phyloP scores from a whole-genome alignment of 2,797 vertebrate genomes.

The Morus bassanus region DNA sequence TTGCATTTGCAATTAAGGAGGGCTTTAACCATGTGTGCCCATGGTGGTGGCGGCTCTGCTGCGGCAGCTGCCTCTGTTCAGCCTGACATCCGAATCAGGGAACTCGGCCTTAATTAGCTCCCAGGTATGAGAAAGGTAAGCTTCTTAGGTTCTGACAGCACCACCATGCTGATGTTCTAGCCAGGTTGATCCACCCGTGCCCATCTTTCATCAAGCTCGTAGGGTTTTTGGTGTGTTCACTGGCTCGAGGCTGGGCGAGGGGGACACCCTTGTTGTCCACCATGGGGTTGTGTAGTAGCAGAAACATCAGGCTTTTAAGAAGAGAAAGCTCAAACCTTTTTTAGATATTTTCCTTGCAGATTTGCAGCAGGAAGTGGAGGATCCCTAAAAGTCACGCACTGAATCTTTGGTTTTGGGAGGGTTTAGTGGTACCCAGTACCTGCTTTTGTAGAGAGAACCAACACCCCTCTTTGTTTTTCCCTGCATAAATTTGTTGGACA shows the following conservation, averaged over 20 bases:
- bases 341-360: neutral
- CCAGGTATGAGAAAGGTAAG: neutral
- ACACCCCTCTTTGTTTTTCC: neutral
- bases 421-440: neutral
- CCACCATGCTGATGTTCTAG: neutral
- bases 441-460: neutral
- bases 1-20: neutral
- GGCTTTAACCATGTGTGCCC: neutral
- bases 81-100: neutral
- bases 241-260: rapidly evolving
- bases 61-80: neutral
- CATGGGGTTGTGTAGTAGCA: rapidly evolving
- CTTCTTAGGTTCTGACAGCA: neutral
- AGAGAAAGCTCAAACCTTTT: neutral
- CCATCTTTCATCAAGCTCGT: neutral
- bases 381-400: neutral
- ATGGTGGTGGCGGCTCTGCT: neutral
- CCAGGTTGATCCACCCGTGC: neutral
- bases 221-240: neutral
- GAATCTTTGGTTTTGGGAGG: neutral
- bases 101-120: neutral
- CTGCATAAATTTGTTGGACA: neutral
- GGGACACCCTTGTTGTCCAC: neutral
- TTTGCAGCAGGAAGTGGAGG: neutral
- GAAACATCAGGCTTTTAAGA: neutral